Conservation (phyloP, 2,888 invertebrate species). For the Drosophila formosana region DNA sequence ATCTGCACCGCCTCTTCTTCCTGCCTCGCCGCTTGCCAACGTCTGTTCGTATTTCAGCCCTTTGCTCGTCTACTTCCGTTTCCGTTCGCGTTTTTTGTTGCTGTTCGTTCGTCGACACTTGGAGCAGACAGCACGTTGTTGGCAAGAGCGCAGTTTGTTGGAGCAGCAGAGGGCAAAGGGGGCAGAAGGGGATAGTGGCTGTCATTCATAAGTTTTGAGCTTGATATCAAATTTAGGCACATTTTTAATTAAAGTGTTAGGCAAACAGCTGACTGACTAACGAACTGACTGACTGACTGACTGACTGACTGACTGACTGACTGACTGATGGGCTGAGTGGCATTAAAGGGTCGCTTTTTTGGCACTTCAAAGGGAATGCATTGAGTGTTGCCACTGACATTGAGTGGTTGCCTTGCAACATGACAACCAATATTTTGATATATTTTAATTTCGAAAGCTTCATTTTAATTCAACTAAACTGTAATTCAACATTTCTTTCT, state of each 20-base stretch:
- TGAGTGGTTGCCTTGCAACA: constrained; percentile 4
- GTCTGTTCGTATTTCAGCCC: constrained; percentile 22
- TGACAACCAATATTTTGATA: neutral
- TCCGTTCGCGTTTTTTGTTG: constrained; percentile 45
- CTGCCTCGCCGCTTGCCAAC: constrained; percentile 15
- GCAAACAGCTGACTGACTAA: constrained; percentile 35
- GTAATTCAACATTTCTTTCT: neutral
- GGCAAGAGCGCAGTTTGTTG: constrained; percentile 31
- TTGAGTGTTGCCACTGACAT: constrained; percentile 16
- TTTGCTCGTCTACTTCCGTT: constrained; percentile 63
- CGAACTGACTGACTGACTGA: constrained; percentile 17
- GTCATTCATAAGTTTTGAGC: constrained; percentile 62
- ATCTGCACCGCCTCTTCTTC: constrained; percentile 11
- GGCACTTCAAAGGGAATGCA: constrained; percentile 18
- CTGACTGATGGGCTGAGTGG: constrained; percentile 19
- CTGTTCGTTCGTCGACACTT: constrained; percentile 53
- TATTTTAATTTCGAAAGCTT: neutral
- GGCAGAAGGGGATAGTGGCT: constrained; percentile 9
- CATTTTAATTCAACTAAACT: neutral
- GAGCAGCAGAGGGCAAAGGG: neutral
- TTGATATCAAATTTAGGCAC: constrained; percentile 45
- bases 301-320: constrained; percentile 27
- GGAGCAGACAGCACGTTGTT: constrained; percentile 32
- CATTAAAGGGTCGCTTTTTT: constrained; percentile 35
- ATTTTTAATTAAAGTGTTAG: constrained; percentile 73